Percentiles rank a stretch among this genome's conserved stretches.
phyloP scores from a whole-genome alignment of 2,113 vertebrate species.

The Ailurus styani region DNA sequence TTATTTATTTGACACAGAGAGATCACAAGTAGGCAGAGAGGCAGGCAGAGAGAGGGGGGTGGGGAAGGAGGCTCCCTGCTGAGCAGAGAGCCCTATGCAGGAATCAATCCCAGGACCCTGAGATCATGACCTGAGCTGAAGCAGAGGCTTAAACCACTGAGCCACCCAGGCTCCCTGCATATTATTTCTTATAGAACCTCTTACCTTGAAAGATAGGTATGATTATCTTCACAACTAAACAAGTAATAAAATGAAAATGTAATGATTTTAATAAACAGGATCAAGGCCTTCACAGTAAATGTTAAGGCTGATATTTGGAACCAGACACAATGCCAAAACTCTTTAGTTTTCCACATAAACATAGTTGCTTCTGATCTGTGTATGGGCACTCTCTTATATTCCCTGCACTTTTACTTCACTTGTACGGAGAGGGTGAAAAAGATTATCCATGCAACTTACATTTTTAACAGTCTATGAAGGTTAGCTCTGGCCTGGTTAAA shows the following conservation, averaged over 20 bases:
- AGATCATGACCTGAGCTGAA: no score
- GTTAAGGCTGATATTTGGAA: neutral
- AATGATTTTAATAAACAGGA: neutral
- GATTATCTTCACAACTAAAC: neutral
- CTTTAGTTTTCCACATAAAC: neutral
- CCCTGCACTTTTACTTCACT: neutral
- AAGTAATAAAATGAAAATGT: slow-evolving; percentile 5
- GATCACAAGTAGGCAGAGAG: no score
- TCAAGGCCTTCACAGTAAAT: neutral
- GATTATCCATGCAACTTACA: neutral
- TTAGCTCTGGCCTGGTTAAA: neutral
- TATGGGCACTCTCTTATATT: neutral
- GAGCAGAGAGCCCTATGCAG: no score
- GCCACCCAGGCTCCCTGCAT: no score
- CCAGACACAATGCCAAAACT: neutral
- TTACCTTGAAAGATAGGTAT: neutral
- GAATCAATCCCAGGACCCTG: no score
- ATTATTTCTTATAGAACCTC: neutral
- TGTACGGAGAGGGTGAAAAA: neutral
- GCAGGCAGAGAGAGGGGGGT: no score
- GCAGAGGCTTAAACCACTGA: no score
- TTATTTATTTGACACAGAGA: no score
- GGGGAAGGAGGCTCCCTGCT: no score
- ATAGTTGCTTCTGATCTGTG: neutral
- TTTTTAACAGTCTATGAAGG: neutral